Percentiles rank a stretch among this genome's conserved stretches.
These are phyloP conservation scores for Megaleporinus macrocephalus DNA, from an alignment of 2,113 vertebrate genomes.

Conservation along the genomic window DNA sequence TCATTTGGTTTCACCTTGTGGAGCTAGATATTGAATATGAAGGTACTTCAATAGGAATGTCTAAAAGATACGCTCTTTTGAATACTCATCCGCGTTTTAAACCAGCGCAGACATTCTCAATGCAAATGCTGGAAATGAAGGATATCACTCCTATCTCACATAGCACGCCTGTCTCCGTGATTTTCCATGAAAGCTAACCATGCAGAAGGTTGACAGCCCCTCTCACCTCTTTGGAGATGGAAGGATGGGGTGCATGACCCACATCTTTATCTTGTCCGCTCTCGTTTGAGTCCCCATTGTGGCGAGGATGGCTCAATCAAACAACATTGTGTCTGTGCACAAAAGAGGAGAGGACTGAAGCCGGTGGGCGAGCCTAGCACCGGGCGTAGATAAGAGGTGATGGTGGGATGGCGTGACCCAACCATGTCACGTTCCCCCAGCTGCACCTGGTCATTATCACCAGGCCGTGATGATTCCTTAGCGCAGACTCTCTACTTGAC, in stretches of 20 bases:
- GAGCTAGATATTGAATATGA: neutral
- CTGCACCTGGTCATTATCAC: conserved; percentile 67
- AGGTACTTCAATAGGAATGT: neutral
- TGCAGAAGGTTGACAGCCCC: conserved; percentile 35
- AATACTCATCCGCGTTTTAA: neutral
- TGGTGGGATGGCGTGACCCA: conserved; percentile 5
- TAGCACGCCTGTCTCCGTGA: conserved; percentile 1
- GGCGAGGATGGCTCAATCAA: conserved; percentile 56
- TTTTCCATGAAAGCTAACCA: conserved; percentile 24
- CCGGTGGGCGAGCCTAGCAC: conserved; percentile 32
- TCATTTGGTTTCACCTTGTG: conserved; percentile 34
- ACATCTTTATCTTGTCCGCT: conserved; percentile 27
- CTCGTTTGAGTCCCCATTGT: conserved; percentile 44
- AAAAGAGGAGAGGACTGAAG: conserved; percentile 52
- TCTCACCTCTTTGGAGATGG: conserved; percentile 26
- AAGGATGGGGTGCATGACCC: conserved; percentile 19
- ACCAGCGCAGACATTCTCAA: neutral
- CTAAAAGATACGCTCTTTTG: neutral
- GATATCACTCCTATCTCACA: conserved; percentile 17
- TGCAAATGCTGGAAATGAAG: conserved; percentile 25
- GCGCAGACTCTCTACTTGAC: conserved; percentile 46
- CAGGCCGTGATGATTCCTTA: conserved; percentile 53
- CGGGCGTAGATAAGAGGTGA: conserved; percentile 42
- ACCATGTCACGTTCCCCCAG: conserved; percentile 50
- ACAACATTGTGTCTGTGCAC: conserved; percentile 61